phyloP scores from a whole-genome alignment of 2,113 vertebrate genomes.

The Mustela nigripes region DNA sequence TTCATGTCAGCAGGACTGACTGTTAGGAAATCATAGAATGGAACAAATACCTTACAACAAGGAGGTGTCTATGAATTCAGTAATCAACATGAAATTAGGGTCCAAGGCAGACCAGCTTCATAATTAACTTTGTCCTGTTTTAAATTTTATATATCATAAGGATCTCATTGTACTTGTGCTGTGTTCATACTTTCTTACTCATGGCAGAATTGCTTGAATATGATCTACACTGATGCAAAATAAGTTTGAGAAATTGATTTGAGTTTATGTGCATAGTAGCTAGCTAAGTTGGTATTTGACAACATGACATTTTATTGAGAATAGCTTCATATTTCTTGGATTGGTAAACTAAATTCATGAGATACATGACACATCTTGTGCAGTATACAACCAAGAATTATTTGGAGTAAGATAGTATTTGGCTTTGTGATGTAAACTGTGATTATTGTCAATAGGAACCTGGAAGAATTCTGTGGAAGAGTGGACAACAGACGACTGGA shows the following conservation, averaged over 20 bases:
- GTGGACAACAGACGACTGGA: constrained; percentile 98
- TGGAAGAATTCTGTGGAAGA: constrained; percentile 96
- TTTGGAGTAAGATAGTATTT: not conserved
- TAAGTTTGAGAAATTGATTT: constrained; percentile 6
- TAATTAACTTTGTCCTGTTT: constrained; percentile 13
- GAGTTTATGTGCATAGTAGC: not conserved
- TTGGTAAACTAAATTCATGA: not conserved
- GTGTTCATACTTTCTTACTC: not conserved
- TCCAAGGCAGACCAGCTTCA: not conserved
- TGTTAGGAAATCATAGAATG: not conserved
- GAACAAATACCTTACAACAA: not conserved
- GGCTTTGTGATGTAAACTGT: constrained; percentile 51
- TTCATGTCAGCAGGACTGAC: not conserved
- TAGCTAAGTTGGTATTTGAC: constrained; percentile 17
- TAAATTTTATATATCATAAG: not conserved
- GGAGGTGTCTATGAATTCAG: not conserved
- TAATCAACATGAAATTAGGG: not conserved
- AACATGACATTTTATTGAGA: constrained; percentile 27
- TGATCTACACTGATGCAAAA: not conserved
- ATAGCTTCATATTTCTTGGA: not conserved
- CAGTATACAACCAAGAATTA: not conserved
- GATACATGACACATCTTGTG: not conserved
- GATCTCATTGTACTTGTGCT: not conserved
- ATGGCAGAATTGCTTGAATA: constrained; percentile 32
- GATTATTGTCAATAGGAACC: constrained; percentile 86